Base-by-base conservation (phyloP, 2,888 invertebrate genomes). In the Spilosoma lubricipeda region DNA sequence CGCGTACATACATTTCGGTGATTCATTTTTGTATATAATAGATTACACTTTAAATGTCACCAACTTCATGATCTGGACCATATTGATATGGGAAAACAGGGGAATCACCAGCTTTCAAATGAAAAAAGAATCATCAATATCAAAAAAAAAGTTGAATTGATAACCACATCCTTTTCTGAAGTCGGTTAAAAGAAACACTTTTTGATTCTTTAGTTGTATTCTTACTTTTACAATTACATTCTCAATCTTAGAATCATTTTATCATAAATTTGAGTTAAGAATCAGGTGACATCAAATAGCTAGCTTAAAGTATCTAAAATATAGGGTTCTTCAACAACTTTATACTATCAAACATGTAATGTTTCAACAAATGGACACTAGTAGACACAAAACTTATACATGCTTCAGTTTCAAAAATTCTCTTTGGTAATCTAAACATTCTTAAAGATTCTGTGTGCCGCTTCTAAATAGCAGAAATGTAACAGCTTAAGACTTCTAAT, bases 231-330 rank as follows among this genome's bases (percentile, higher is more conserved):
- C 5, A 52, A 67, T 71, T 66, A 74, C 65, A 74, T 67, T 59
- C 36, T 63, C 39, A 68, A 59, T 68, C 63, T 67, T 71, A 74
- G 71, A 67, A 52, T 74, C 27, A 67, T 64, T 71, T 67, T 71
- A 67, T 70, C n/a, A 65, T 65, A 66, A 27, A 65, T 65, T 65
- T 65, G 36, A 67, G 67, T 67, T 74, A 59, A 67, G 33, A 67
- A 45, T 70, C 66, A 71, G 67, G 70, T 74, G 74, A 74, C 71
- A 74, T 67, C 74, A 70, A 70, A 27, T 74, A 71, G 63, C 45
- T 67, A 71, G 67, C 67, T 71, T 68, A 74, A 45, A 66, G 9
- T 68, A 67, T 36, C 45, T 23, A 33, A 48, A 48, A 23, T 23
- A 63, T 63, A 15, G 27, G 4, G 8, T 63, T 63, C 18, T 63